Evolutionary conservation across 2,888 invertebrate genomes (phyloP), one percentile per base, ranked within the genome.

Genomic region (Malthinus flaveolus): DNA sequence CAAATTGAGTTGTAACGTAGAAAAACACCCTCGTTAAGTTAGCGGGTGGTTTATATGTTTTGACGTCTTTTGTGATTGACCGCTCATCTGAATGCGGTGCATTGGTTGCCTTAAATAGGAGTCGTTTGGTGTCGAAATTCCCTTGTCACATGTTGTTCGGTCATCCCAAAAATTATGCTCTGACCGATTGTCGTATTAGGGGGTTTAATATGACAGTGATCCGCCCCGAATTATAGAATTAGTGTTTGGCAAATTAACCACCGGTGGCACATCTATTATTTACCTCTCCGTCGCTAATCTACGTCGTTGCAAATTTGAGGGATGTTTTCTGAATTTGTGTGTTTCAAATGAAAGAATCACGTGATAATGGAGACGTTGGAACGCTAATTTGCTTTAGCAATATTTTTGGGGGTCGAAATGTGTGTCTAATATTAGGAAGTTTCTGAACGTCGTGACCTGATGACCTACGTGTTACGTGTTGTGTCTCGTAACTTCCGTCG

Each of bases 401-500:
- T 36, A 50, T 35, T 50, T n/a, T 7, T n/a, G 23, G 31, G 13
- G 34, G 37, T 37, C 35, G 39, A 11, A 39, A 32, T 13, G 12
- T 15, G 10, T 42, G 31, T 61, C 60, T 65, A 65, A 59, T 63
- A 62, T 62, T 65, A 63, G 63, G 59, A 55, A 36, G 52, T 49
- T 49, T 49, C 57, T 52, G 50, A 61, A 60, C 66, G 62, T 58
- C 65, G 61, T 68, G 66, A 71, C 70, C 71, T 56, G 71, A 59
- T 70, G 68, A 69, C 69, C 69, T 64, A 23, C 23, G 23, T 23
- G 5, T 23, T 23, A 23, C 63, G 56, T 60, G 61, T 66, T 64
- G 64, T 67, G 67, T 67, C 66, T 66, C 64, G 66, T 64, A 61
- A 70, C 68, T 70, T 71, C 71, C 71, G 68, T 63, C 64, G 61